These are phyloP conservation scores for Ploceus nigricollis DNA, from an alignment of 2,113 vertebrate species.

Conservation along the genomic window DNA sequence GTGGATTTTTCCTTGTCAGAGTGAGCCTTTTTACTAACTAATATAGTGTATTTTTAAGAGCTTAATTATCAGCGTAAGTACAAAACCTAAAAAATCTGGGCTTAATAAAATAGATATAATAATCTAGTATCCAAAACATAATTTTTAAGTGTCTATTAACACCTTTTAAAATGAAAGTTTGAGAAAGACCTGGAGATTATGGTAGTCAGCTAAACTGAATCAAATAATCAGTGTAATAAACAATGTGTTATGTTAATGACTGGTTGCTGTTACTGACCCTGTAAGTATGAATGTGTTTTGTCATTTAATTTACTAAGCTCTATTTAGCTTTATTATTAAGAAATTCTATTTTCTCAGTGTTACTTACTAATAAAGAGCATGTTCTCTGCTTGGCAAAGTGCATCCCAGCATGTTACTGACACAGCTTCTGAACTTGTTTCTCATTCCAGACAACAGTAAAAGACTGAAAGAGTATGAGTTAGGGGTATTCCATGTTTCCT, in stretches of 20 bases:
- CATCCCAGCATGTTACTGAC: conserved; percentile 55
- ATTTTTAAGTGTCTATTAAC: neutral
- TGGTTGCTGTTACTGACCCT: neutral
- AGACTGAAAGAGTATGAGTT: neutral
- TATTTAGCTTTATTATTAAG: conserved; percentile 6
- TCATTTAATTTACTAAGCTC: conserved; percentile 13
- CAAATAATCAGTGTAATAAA: neutral
- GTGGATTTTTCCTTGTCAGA: neutral
- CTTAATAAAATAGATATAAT: neutral
- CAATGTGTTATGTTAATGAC: neutral
- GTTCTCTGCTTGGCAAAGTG: conserved; percentile 64
- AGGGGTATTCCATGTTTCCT: neutral
- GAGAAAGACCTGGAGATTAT: neutral
- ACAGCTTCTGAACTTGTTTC: conserved; percentile 44
- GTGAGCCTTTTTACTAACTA: neutral
- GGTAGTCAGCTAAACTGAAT: neutral
- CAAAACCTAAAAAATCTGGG: neutral
- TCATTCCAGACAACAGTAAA: neutral
- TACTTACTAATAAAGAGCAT: conserved; percentile 64
- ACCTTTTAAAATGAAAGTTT: neutral
- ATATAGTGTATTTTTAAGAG: neutral
- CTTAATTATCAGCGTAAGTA: neutral
- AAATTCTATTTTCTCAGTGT: neutral
- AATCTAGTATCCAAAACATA: neutral
- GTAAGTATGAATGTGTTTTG: neutral